Conservation (phyloP, 2,113 vertebrate species). For the Trochalopteron elliotii region DNA sequence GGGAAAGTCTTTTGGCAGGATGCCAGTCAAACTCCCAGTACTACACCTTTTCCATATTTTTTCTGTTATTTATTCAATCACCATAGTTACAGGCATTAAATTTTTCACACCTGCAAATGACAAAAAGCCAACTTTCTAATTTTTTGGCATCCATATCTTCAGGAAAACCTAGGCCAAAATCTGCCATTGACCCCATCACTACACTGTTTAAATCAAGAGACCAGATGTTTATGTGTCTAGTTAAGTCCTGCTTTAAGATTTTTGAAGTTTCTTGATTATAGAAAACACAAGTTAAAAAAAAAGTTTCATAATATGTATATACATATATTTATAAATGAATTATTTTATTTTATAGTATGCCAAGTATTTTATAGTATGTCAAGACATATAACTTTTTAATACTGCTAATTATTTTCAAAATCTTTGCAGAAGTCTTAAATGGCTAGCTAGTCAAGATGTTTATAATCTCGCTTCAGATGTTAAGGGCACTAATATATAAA, state of each 20-base stretch:
- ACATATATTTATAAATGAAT: not conserved
- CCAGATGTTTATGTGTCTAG: not conserved
- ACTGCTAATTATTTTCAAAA: not conserved
- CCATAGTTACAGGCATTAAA: conserved; percentile 40
- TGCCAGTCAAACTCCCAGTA: conserved; percentile 15
- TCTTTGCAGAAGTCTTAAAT: not conserved
- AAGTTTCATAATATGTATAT: not conserved
- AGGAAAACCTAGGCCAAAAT: conserved; percentile 2
- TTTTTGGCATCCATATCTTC: conserved; percentile 29
- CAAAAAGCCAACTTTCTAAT: conserved; percentile 34
- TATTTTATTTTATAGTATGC: not conserved
- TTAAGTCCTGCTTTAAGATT: not conserved
- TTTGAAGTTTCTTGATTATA: not conserved
- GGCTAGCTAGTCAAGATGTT: not conserved
- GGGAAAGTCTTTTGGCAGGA: not conserved
- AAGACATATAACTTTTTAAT: not conserved
- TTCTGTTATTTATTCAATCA: conserved; percentile 55
- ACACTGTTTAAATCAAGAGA: not conserved
- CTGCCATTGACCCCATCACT: not conserved
- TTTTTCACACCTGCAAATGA: conserved; percentile 52
- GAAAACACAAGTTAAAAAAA: not conserved
- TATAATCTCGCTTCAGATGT: not conserved
- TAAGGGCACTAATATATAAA: not conserved
- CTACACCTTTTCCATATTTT: not conserved
- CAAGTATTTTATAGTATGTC: not conserved